Percentiles rank a stretch among this genome's conserved stretches.
Conservation (phyloP, 2,113 vertebrate genomes). For the Leucopsar rothschildi region DNA sequence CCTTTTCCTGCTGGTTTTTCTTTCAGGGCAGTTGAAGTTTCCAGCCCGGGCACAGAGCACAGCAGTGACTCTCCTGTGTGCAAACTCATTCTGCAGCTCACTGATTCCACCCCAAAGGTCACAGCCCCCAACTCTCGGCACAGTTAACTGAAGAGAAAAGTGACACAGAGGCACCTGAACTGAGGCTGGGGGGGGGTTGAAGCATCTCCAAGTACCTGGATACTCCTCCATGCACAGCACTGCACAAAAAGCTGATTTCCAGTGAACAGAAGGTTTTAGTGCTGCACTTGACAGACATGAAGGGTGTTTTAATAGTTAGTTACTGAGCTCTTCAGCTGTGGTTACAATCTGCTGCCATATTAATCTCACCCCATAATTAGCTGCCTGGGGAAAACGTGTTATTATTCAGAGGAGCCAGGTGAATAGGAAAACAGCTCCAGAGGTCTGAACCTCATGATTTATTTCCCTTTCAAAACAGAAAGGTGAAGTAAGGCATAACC, state of each 20-base stretch:
- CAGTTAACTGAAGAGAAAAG: not conserved
- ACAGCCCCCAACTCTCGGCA: not conserved
- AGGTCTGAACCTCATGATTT: not conserved
- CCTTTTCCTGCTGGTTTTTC: not conserved
- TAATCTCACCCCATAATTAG: conserved; percentile 71
- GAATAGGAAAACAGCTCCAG: conserved; percentile 47
- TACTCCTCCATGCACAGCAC: not conserved
- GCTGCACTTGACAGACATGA: not conserved
- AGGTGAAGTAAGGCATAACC: not conserved
- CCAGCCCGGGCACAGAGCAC: not conserved
- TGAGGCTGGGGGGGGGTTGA: accelerated
- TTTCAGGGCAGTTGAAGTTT: accelerated
- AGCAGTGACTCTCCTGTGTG: accelerated
- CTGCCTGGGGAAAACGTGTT: conserved; percentile 53
- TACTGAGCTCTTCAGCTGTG: conserved; percentile 40
- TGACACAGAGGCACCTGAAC: not conserved
- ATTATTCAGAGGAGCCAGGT: conserved; percentile 16
- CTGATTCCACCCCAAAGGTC: not conserved
- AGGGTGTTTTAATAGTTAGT: conserved; percentile 1
- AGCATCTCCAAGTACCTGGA: not conserved
- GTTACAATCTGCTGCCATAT: conserved; percentile 42
- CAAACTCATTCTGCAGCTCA: not conserved
- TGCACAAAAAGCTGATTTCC: not conserved
- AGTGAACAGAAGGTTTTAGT: not conserved
- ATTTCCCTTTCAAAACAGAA: not conserved